Percentiles rank a stretch among this genome's conserved stretches.
phyloP scores from a whole-genome alignment of 2,113 vertebrate species.

The Stomatorhinus ivindoensis region DNA sequence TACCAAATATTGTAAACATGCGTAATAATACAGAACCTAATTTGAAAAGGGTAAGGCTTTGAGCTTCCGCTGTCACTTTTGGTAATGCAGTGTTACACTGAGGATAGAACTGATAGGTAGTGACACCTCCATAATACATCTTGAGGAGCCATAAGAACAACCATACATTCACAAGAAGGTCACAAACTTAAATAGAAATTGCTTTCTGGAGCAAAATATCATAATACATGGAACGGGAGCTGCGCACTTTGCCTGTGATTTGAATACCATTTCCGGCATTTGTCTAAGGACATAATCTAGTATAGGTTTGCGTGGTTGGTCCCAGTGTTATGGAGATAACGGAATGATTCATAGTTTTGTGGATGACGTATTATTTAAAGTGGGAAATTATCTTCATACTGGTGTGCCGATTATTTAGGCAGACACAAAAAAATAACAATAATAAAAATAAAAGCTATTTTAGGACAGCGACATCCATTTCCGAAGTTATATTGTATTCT shows the following conservation, averaged over 20 bases:
- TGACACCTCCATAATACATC: background rate
- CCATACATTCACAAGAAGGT: background rate
- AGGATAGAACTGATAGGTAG: background rate
- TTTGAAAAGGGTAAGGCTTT: background rate
- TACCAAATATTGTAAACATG: background rate
- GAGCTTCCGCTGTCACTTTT: background rate
- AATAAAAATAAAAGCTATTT: background rate
- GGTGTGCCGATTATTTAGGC: constrained; percentile 8
- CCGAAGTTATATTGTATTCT: background rate
- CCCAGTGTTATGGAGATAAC: constrained; percentile 18
- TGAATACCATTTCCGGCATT: background rate
- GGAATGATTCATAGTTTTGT: constrained; percentile 14
- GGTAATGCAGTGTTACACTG: background rate
- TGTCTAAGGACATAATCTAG: constrained; percentile 21
- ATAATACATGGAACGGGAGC: background rate
- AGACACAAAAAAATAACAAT: constrained; percentile 5
- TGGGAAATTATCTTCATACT: background rate
- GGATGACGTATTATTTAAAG: constrained; percentile 19
- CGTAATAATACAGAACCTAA: background rate
- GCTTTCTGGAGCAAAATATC: background rate
- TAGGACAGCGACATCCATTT: background rate
- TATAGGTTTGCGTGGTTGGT: background rate
- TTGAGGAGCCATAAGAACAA: background rate
- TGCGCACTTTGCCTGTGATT: background rate
- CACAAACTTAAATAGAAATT: background rate